phyloP scores from a whole-genome alignment of 2,113 vertebrate genomes.

The Gambusia holbrooki region DNA sequence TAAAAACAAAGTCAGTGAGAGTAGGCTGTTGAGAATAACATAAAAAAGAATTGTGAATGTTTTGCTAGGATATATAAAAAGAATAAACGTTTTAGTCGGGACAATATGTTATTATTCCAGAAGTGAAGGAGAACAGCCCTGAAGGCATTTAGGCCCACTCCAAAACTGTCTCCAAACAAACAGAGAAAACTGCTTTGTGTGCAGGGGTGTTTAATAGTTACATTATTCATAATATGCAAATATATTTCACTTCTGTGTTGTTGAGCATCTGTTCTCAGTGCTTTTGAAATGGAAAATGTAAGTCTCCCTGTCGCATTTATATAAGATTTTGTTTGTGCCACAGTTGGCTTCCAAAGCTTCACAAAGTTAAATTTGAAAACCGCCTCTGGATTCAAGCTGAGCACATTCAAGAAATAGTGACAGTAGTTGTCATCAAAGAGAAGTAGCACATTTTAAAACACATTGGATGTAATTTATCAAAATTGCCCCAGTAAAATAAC shows the following conservation, averaged over 20 bases:
- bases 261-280: neutral
- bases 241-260: neutral
- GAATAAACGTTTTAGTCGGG: neutral
- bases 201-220: neutral
- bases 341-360: neutral
- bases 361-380: neutral
- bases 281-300: neutral
- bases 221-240: neutral
- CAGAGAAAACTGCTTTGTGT: neutral
- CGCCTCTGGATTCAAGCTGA: neutral
- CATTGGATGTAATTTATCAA: neutral
- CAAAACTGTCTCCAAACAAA: conserved; percentile 1
- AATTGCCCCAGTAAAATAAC: too few relatives aligned
- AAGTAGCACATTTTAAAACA: conserved; percentile 4
- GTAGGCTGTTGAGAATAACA: neutral
- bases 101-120: conserved; percentile 14
- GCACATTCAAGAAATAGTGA: neutral
- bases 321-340: too few relatives aligned
- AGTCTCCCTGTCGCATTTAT: too few relatives aligned
- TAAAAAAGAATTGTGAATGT: neutral
- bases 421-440: neutral
- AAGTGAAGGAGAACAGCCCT: conserved; percentile 39
- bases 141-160: conserved; percentile 3
- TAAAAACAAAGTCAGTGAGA: neutral
- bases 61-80: neutral